A percentile compares a stretch with the other conserved stretches of the same genome.
Evolutionary conservation across 2,888 invertebrate genomes (phyloP).

Genomic region (Oligia fasciuncula): DNA sequence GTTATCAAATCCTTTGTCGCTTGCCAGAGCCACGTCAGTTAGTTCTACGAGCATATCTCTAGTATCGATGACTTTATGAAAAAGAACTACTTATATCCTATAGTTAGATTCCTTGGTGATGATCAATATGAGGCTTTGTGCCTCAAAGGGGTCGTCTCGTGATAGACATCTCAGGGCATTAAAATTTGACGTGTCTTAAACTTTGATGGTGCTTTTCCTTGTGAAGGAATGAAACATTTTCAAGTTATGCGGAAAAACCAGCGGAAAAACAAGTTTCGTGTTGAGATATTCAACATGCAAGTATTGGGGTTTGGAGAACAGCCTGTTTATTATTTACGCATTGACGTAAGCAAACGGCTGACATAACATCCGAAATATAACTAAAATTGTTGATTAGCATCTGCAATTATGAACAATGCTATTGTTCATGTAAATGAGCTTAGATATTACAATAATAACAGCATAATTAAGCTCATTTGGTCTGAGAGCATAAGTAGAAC

Average conservation of each 20-base stretch:
- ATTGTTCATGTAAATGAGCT: not conserved
- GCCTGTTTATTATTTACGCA: too few relatives aligned
- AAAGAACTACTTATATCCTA: not conserved
- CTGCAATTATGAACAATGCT: not conserved
- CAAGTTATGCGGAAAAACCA: not conserved
- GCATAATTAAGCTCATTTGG: too few relatives aligned
- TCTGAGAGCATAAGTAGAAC: not conserved
- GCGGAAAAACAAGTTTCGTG: slow-evolving; percentile 6
- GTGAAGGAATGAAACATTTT: not conserved
- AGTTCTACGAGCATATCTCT: not conserved
- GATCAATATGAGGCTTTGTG: too few relatives aligned
- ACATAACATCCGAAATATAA: too few relatives aligned
- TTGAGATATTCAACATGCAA: slow-evolving; percentile 9
- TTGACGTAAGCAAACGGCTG: too few relatives aligned
- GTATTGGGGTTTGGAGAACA: not conserved
- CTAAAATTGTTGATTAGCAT: not conserved
- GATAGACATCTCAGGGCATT: not conserved
- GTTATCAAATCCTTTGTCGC: not conserved
- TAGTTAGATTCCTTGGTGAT: not conserved
- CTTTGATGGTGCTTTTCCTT: not conserved
- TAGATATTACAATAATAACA: not conserved
- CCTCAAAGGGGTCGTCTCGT: not conserved
- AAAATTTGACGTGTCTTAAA: not conserved
- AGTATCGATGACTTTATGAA: not conserved
- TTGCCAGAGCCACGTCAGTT: not conserved